Evolutionary conservation across 2,113 vertebrate species (phyloP), one percentile per base, ranked within the genome.

Genomic region (Labeo rohita): DNA sequence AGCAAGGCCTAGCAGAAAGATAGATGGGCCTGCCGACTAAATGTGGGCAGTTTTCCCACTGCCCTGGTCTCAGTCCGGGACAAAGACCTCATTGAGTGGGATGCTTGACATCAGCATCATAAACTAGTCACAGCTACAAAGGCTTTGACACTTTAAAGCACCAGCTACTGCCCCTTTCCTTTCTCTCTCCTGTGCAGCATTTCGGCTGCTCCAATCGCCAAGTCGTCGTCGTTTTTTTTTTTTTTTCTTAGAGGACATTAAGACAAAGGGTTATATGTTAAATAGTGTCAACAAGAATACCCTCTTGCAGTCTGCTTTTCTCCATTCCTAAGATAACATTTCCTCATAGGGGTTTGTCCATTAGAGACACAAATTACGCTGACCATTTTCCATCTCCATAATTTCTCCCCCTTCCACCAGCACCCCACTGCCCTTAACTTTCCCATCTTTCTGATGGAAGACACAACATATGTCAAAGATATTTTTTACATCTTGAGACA

Each of bases 81-180:
- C 97, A 99, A 99, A 97, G 96, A 91, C 95, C 97, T 98, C 97
- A 99, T 99, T 99, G 97, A 99, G 96, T 97, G 94, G 92, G 91
- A 95, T 95, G 96, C 97, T 98, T 96, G 97, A 98, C 97, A 98
- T 97, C 96, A 97, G 96, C 95, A 97, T 97, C 97, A 98, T 99
- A 99, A 99, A 99, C 96, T 97, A 98, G 97, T 97, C 96, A 94
- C 93, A 90, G 95, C 93, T 94, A 99, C 98, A 99, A 98, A 98
- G 95, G 96, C 94, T 93, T 93, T 99, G 97, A 98, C 97, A 97
- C 95, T 97, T 98, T 96, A 96, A 97, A 98, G 96, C 97, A 92
- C 94, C 95, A 96, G 95, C 94, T 94, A 94, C 95, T 96, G 97
- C 96, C 94, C 94, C 92, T 91, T 92, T 94, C 92, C 89, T 95